These are phyloP conservation scores for Chrysogorgia sp. DNA, from an alignment of 92 coral and sea anemone genomes.

Conservation along the genomic window DNA sequence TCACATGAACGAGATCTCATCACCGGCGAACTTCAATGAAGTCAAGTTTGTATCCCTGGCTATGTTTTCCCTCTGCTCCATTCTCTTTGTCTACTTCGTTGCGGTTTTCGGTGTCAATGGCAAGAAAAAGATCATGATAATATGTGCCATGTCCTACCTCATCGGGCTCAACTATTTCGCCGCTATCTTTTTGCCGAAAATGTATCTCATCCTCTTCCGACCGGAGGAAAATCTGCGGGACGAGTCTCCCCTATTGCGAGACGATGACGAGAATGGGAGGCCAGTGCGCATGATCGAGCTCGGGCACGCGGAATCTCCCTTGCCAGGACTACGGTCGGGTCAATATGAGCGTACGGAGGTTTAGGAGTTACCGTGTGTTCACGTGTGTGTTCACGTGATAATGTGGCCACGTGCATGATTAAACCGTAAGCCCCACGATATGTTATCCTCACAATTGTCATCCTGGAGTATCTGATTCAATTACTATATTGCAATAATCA, in stretches of 20 bases:
- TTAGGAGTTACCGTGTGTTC: conserved; percentile 9
- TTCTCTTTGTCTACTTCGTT: conserved; percentile 78
- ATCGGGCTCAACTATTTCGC: conserved; percentile 73
- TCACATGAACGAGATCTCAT: conserved; percentile 73
- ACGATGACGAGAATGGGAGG: conserved; percentile 13
- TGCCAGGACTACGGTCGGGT: conserved; percentile 9
- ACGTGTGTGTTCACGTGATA: not conserved
- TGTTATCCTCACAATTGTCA: too few relatives aligned
- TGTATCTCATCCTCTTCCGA: conserved; percentile 83
- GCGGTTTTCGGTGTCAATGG: conserved; percentile 69
- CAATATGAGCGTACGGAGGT: conserved; percentile 45
- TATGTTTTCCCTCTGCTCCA: conserved; percentile 75
- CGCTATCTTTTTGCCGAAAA: conserved; percentile 83
- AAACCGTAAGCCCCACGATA: too few relatives aligned
- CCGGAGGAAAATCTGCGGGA: conserved; percentile 91
- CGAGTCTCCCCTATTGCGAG: conserved; percentile 57
- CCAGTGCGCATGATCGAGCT: conserved; percentile 5
- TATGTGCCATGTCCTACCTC: conserved; percentile 73
- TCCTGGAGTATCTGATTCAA: too few relatives aligned
- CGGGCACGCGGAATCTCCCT: conserved; percentile 28
- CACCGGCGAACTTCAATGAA: conserved; percentile 79
- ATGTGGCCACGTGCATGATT: not conserved
- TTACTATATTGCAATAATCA: too few relatives aligned
- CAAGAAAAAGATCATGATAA: conserved; percentile 76
- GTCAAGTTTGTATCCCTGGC: conserved; percentile 89